Percentiles rank a stretch among this genome's conserved stretches.
Conservation (phyloP, 2,888 invertebrate species). For the Molanna angustata region DNA sequence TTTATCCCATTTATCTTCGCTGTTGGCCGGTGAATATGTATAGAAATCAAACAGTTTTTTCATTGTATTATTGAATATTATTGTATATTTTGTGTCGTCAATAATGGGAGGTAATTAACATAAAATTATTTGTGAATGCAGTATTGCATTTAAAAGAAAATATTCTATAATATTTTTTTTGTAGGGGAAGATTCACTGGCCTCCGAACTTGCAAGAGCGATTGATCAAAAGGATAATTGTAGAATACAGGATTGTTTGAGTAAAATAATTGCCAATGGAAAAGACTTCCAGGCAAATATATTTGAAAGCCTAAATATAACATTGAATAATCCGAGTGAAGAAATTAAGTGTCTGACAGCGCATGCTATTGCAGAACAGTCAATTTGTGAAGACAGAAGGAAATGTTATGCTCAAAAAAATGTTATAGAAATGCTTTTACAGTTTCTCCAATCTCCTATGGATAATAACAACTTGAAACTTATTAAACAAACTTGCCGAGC, state of each 20-base stretch:
- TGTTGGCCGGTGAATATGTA: neutral
- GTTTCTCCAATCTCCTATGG: slow-evolving; percentile 42
- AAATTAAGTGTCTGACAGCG: slow-evolving; percentile 57
- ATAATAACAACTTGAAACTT: slow-evolving; percentile 49
- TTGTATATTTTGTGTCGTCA: too few relatives aligned
- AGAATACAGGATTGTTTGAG: slow-evolving; percentile 50
- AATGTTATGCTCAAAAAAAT: slow-evolving; percentile 62
- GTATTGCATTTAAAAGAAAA: too few relatives aligned
- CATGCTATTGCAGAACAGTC: slow-evolving; percentile 80
- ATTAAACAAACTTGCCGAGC: slow-evolving; percentile 77
- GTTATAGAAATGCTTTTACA: slow-evolving; percentile 59
- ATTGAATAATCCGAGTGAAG: slow-evolving; percentile 47
- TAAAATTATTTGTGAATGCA: too few relatives aligned
- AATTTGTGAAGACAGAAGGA: slow-evolving; percentile 73
- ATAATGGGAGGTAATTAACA: slow-evolving; percentile 18
- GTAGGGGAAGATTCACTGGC: slow-evolving; percentile 14
- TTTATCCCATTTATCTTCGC: neutral
- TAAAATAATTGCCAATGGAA: slow-evolving; percentile 47
- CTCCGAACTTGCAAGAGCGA: slow-evolving; percentile 9
- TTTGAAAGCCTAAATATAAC: slow-evolving; percentile 47
- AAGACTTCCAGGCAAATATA: slow-evolving; percentile 50
- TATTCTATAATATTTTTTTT: slow-evolving; percentile 8
- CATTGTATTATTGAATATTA: too few relatives aligned
- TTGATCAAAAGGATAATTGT: slow-evolving; percentile 21
- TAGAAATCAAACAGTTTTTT: too few relatives aligned